These are phyloP conservation scores for human DNA, from an alignment of 2,113 vertebrate genomes.

Conservation along the genomic window GRCh38 chr18:45511001-45511500, in stretches of 20 bases:
- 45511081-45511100: neutral
- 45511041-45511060: neutral
- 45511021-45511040: neutral
- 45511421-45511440: neutral
- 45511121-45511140: neutral
- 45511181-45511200: neutral
- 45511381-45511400: neutral
- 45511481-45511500: neutral
- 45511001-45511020: constrained; percentile 11
- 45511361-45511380: neutral
- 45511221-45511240: neutral
- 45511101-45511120: neutral
- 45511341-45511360: neutral
- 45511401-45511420: neutral
- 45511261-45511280: neutral
- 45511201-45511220: neutral
- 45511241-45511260: neutral
- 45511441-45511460: neutral
- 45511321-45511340: neutral
- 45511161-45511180: neutral
- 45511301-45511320: neutral
- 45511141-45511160: neutral
- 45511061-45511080: neutral
- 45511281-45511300: neutral
- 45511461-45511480: neutral